These are phyloP conservation scores for Hemicordylus capensis DNA, from an alignment of 2,113 vertebrate genomes.

Conservation along the genomic window DNA sequence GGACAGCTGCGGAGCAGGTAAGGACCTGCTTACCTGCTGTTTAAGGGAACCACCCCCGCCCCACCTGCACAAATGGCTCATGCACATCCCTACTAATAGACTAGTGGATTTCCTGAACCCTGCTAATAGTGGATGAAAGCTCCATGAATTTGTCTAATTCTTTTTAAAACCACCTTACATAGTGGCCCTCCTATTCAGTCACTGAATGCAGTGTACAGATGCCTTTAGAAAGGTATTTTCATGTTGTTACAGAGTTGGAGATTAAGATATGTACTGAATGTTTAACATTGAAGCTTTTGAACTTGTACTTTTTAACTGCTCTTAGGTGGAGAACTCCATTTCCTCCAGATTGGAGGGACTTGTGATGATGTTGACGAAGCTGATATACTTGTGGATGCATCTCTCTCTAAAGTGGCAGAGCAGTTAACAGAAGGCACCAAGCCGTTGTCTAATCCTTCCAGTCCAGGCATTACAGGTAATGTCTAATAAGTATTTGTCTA, in stretches of 20 bases:
- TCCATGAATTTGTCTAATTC: too few species aligned
- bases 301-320: slow-evolving; percentile 28
- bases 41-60: too few species aligned
- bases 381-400: slow-evolving; percentile 97
- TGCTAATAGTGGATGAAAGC: too few species aligned
- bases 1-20: too few species aligned
- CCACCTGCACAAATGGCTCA: too few species aligned
- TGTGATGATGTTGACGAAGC: slow-evolving; percentile 96
- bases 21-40: too few species aligned
- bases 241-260: neutral
- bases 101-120: too few species aligned
- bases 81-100: too few species aligned
- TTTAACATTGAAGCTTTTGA: neutral
- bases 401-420: slow-evolving; percentile 92
- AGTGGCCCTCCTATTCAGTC: too few species aligned
- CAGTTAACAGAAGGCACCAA: slow-evolving; percentile 91
- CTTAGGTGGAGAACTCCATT: slow-evolving; percentile 99
- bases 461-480: slow-evolving; percentile 94
- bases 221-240: too few species aligned
- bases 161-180: too few species aligned
- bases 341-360: slow-evolving; percentile 99
- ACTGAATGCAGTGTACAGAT: too few species aligned
- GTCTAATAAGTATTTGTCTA: neutral
- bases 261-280: neutral
- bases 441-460: slow-evolving; percentile 94